These are phyloP conservation scores for Ferrisia virgata DNA, from an alignment of 2,888 invertebrate genomes.

Conservation along the genomic window DNA sequence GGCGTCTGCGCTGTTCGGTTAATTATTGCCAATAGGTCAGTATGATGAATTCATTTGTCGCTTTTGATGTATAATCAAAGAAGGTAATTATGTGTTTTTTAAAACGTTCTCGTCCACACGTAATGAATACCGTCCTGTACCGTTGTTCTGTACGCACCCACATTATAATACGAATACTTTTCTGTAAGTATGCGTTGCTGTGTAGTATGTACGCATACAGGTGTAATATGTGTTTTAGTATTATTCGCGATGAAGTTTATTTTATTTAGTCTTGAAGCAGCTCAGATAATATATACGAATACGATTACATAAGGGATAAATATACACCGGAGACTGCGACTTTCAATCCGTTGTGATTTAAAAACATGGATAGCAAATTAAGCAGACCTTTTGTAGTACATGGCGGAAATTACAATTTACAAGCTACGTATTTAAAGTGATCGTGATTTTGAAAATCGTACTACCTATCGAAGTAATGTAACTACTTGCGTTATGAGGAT, in stretches of 20 bases:
- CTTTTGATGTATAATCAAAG: neutral
- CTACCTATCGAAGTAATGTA: too few species aligned
- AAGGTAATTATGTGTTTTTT: neutral
- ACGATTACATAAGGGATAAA: slow-evolving; percentile 2
- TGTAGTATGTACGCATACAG: neutral
- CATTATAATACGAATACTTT: neutral
- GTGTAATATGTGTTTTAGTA: neutral
- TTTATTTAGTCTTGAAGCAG: neutral
- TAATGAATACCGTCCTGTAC: neutral
- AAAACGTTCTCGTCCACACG: neutral
- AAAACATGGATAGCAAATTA: neutral
- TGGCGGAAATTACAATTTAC: neutral
- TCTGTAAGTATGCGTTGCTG: too few species aligned
- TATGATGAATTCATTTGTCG: neutral
- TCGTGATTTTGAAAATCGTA: slow-evolving; percentile 22
- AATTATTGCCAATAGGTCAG: neutral
- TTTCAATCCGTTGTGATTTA: slow-evolving; percentile 10
- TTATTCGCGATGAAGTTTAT: neutral
- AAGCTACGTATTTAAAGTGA: neutral
- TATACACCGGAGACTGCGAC: neutral
- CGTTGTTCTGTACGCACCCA: neutral
- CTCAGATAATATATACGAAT: too few species aligned
- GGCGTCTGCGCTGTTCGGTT: neutral
- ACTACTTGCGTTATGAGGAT: too few species aligned
- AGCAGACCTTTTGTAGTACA: neutral